Conservation (phyloP, 2,797 vertebrate genomes). For the Hafferia zeledoni region DNA sequence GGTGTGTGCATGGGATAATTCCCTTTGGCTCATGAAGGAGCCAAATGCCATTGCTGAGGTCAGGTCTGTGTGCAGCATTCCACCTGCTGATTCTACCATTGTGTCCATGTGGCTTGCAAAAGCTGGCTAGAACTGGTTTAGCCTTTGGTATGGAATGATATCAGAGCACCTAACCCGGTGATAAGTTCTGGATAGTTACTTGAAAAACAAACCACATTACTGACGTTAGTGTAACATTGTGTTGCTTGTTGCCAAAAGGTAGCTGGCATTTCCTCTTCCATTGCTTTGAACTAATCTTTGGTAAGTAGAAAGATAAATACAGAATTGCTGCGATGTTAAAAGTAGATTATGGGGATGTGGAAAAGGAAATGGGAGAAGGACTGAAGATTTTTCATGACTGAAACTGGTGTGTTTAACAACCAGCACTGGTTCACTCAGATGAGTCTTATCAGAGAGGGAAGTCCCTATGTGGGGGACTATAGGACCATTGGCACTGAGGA, state of each 20-base stretch:
- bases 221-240: background rate
- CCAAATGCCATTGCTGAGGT: background rate
- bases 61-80: background rate
- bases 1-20: background rate
- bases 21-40: background rate
- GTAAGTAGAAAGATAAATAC: background rate
- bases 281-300: background rate
- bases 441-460: background rate
- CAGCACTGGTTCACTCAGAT: background rate
- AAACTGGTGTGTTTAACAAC: background rate
- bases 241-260: background rate
- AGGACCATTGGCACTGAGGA: fast-evolving
- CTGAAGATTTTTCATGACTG: background rate
- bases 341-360: background rate
- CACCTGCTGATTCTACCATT: background rate
- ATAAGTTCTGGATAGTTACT: background rate
- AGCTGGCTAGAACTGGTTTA: background rate
- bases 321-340: background rate
- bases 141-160: background rate
- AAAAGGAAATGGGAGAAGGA: background rate
- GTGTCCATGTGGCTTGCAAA: background rate
- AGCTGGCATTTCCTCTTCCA: background rate
- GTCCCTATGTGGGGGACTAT: background rate
- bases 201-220: background rate
- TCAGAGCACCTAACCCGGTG: background rate